Base-by-base conservation (phyloP, 2,888 invertebrate species). In the Kryphioiulus occultus region DNA sequence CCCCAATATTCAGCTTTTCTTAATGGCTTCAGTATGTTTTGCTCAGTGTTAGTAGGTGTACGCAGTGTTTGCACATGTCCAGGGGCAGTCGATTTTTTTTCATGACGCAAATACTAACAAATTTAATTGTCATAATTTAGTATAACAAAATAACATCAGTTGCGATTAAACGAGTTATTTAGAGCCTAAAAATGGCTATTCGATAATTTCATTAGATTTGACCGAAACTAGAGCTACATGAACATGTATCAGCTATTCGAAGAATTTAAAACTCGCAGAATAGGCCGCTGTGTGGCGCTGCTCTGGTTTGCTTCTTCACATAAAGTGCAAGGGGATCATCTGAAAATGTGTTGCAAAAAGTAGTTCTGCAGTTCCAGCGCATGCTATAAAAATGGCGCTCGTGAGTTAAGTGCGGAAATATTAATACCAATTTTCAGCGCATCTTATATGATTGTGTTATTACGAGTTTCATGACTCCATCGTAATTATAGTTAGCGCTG, bases 401-500 rank as follows among this genome's bases (percentile, higher is more conserved):
- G 22, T 9, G 78, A 78, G 78, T 30, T 78, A 78, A 78, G 78
- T 78, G 78, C 78, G 78, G 78, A 78, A 78, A 85, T 44, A 85
- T 44, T 85, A 85, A 42, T 85, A 85, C 42, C 85, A 44, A 85
- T 44, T 85, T 85, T 85, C 85, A 42, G 39, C 44, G 39, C 85
- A 42, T 44, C 85, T 85, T 44, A 35, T 39, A 85, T 42, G 44
- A 42, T 85, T 85, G 85, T 85, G 39, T 85, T 85, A 85, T 85
- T 44, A 85, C 85, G 39, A 44, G 39, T 42, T 39, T 85, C 44
- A 42, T 85, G 85, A 85, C 85, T 85, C 85, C 85, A 42, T 85
- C 85, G 85, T 85, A 85, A 85, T 85, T 44, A 85, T 85, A 85
- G 85, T 44, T 85, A 85, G 85, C 39, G 42, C 22, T 85, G 44